Evolutionary conservation across 2,888 invertebrate genomes (phyloP).

Genomic region (Myopa testacea): DNA sequence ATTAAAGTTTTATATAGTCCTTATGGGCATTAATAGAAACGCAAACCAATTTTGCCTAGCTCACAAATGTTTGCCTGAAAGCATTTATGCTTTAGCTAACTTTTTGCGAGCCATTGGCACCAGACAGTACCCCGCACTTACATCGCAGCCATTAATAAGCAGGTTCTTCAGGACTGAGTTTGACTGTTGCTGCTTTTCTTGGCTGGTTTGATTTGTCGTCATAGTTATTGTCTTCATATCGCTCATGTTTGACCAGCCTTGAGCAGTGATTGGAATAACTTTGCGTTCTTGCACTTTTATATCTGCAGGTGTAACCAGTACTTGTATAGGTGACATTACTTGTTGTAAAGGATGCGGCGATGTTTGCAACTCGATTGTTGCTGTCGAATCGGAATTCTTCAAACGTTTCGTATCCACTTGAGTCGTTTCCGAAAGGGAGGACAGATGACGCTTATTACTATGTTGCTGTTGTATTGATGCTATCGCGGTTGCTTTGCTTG

Average conservation of each 20-base stretch:
- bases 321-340: constrained; percentile 71
- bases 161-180: constrained; percentile 88
- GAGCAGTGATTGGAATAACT: constrained; percentile 10
- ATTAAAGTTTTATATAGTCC: no score
- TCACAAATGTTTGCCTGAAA: not conserved
- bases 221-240: constrained; percentile 53
- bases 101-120: constrained; percentile 74
- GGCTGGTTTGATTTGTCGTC: constrained; percentile 47
- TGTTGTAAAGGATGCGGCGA: constrained; percentile 73
- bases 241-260: constrained; percentile 63
- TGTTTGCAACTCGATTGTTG: constrained; percentile 56
- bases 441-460: constrained; percentile 61
- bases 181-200: constrained; percentile 58
- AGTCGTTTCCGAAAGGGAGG: constrained; percentile 48
- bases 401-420: constrained; percentile 61
- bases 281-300: constrained; percentile 53
- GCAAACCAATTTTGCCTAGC: not conserved
- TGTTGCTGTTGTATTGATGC: constrained; percentile 47
- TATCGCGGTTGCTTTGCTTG: constrained; percentile 32
- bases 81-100: constrained; percentile 64
- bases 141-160: constrained; percentile 94
- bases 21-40: not conserved
- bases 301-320: constrained; percentile 46
- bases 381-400: constrained; percentile 52
- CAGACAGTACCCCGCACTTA: constrained; percentile 91